phyloP scores from a whole-genome alignment of 1,140 invertebrate genomes.

The Thalassaphorura encarpata region DNA sequence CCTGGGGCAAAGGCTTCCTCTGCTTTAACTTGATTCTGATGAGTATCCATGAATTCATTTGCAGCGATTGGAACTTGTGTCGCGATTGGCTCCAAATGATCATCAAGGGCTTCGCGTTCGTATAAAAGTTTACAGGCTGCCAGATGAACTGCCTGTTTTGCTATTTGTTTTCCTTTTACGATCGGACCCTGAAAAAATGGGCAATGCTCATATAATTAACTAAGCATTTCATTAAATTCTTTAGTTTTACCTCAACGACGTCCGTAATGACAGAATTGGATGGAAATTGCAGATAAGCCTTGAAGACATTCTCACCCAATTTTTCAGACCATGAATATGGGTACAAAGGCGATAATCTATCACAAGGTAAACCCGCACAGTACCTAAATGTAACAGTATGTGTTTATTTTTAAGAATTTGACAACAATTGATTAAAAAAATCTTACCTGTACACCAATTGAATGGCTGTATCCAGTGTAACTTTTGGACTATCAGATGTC shows the following conservation, averaged over 20 bases:
- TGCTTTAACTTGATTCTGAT: too few relatives aligned
- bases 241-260: slow-evolving; percentile 41
- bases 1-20: too few relatives aligned
- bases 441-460: slow-evolving; percentile 10
- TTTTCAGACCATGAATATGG: slow-evolving; percentile 26
- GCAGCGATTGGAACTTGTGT: too few relatives aligned
- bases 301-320: slow-evolving; percentile 35
- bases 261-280: slow-evolving; percentile 57
- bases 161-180: slow-evolving; percentile 48
- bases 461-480: slow-evolving; percentile 6
- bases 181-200: slow-evolving; percentile 56
- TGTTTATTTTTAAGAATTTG: too few relatives aligned
- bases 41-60: too few relatives aligned
- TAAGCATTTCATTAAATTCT: too few relatives aligned
- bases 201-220: slow-evolving; percentile 19
- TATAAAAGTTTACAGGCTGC: slow-evolving; percentile 37
- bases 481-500: slow-evolving; percentile 15
- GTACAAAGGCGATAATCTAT: slow-evolving; percentile 34
- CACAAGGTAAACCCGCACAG: neutral
- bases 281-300: slow-evolving; percentile 52
- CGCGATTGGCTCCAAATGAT: neutral
- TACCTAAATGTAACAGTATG: too few relatives aligned
- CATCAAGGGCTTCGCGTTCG: neutral
- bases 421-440: too few relatives aligned
- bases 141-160: slow-evolving; percentile 71